These are phyloP conservation scores for Strix aluco DNA, from an alignment of 2,113 vertebrate genomes.

Conservation along the genomic window DNA sequence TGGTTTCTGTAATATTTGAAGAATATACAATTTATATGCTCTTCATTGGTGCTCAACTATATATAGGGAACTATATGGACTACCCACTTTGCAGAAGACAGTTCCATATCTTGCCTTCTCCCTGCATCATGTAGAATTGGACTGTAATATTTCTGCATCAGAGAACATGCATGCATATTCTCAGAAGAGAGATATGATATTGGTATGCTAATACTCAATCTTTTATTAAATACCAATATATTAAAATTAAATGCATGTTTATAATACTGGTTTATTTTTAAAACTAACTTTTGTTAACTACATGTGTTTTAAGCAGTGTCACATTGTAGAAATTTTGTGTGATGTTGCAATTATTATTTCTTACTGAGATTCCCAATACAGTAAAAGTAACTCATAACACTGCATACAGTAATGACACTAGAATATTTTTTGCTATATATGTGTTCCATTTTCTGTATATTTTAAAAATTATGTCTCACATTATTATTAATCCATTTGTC, in stretches of 20 bases:
- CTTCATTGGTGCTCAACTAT: neutral
- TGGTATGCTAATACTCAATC: neutral
- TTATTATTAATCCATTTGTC: constrained; percentile 19
- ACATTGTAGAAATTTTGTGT: neutral
- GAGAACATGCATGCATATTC: neutral
- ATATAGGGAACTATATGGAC: no score
- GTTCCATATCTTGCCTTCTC: neutral
- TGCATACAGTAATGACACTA: neutral
- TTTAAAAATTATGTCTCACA: neutral
- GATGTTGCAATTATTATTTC: neutral
- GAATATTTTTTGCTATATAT: neutral
- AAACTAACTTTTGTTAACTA: neutral
- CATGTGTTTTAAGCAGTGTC: neutral
- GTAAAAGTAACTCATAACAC: neutral
- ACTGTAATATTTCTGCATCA: neutral
- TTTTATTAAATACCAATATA: neutral
- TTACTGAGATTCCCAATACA: neutral
- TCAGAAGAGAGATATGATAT: neutral
- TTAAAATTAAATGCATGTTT: neutral
- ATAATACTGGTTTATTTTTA: neutral
- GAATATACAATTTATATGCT: neutral
- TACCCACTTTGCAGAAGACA: neutral
- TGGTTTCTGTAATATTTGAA: neutral
- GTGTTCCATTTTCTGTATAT: neutral
- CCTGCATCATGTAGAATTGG: neutral